These are phyloP conservation scores for Eumaeus atala DNA, from an alignment of 1,140 invertebrate genomes.

Conservation along the genomic window DNA sequence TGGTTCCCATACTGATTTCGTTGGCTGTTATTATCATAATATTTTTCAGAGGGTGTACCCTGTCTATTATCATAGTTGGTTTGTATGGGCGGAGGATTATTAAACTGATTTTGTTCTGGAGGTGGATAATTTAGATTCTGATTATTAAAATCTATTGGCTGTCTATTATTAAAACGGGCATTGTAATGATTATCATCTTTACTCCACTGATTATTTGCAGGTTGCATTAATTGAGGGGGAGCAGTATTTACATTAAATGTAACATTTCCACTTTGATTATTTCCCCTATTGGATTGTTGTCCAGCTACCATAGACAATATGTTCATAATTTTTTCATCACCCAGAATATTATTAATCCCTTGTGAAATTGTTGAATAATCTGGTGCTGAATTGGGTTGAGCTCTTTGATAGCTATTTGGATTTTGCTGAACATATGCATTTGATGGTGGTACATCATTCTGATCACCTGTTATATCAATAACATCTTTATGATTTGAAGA, in stretches of 20 bases:
- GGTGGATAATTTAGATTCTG: slow-evolving; percentile 1
- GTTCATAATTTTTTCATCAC: slow-evolving; percentile 76
- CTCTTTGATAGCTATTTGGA: not conserved
- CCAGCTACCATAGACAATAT: slow-evolving; percentile 73
- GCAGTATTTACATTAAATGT: slow-evolving; percentile 13
- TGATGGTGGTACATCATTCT: slow-evolving; percentile 12
- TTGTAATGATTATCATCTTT: slow-evolving; percentile 27
- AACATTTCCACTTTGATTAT: slow-evolving; percentile 17
- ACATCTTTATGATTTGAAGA: slow-evolving; percentile 34
- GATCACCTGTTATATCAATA: slow-evolving; percentile 55
- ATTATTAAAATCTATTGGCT: slow-evolving; percentile 24
- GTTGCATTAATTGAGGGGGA: slow-evolving; percentile 7
- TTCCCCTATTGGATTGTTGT: slow-evolving; percentile 25
- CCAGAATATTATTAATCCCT: slow-evolving; percentile 76
- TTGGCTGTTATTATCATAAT: slow-evolving; percentile 6
- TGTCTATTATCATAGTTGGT: not conserved
- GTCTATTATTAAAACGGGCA: slow-evolving; percentile 30
- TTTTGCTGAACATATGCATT: not conserved
- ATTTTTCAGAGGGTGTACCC: slow-evolving; percentile 5
- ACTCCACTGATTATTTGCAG: slow-evolving; percentile 33
- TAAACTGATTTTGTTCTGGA: not conserved
- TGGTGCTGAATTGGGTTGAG: slow-evolving; percentile 36
- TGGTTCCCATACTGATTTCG: slow-evolving; percentile 1
- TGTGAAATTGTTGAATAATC: slow-evolving; percentile 76
- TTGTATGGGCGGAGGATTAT: not conserved